A percentile compares a stretch with the other conserved stretches of the same genome.
Conservation (phyloP, 1,140 invertebrate species). For the Musca vetustissima region DNA sequence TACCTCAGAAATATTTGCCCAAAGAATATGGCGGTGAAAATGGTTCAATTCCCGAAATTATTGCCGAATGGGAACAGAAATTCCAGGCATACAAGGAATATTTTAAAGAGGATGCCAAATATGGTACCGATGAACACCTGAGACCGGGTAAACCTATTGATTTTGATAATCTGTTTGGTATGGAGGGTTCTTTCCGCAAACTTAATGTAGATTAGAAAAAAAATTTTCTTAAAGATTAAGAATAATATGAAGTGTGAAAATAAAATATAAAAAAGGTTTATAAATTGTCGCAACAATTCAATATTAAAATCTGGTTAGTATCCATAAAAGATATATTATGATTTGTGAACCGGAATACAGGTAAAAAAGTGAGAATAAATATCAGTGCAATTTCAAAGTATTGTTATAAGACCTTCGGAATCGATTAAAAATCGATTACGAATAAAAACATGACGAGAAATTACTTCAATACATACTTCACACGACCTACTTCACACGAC, state of each 20-base stretch:
- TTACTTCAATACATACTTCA: too few relatives aligned
- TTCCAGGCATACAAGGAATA: slow-evolving; percentile 52
- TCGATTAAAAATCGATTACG: too few relatives aligned
- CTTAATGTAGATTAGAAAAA: slow-evolving; percentile 42
- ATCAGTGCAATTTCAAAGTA: too few relatives aligned
- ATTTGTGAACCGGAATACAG: too few relatives aligned
- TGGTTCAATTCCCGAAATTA: slow-evolving; percentile 46
- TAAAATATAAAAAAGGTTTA: background rate
- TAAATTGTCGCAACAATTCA: background rate
- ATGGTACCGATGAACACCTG: slow-evolving; percentile 61
- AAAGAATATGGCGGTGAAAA: slow-evolving; percentile 61
- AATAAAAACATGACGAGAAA: too few relatives aligned
- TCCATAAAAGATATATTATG: too few relatives aligned
- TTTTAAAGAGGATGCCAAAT: slow-evolving; percentile 59
- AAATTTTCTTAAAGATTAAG: too few relatives aligned
- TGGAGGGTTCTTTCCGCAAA: slow-evolving; percentile 62
- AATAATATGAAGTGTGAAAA: background rate
- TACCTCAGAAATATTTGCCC: slow-evolving; percentile 58
- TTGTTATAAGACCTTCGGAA: too few relatives aligned
- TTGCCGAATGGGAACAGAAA: slow-evolving; percentile 32
- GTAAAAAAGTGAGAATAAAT: too few relatives aligned
- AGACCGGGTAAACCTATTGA: slow-evolving; percentile 48
- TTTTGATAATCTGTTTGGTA: slow-evolving; percentile 58
- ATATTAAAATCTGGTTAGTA: too few relatives aligned
- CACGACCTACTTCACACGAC: too few relatives aligned